These are phyloP conservation scores for Sinhomidia bicolor DNA, from an alignment of 2,888 invertebrate species.

Conservation along the genomic window DNA sequence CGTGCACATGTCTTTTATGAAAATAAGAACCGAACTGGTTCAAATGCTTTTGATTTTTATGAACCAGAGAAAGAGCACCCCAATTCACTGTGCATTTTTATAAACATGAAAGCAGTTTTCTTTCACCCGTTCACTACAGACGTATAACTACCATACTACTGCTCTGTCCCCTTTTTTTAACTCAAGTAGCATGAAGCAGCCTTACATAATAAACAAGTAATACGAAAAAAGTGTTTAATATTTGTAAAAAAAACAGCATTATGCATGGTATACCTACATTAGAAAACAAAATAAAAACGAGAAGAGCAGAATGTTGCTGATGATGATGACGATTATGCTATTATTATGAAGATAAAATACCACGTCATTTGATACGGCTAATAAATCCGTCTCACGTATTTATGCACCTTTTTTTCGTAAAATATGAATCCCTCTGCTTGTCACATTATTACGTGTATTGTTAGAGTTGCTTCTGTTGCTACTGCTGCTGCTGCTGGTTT, in stretches of 20 bases:
- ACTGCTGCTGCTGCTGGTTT: neutral
- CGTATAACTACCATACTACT: neutral
- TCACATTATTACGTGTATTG: constrained; percentile 36
- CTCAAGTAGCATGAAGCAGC: neutral
- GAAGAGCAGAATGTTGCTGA: constrained; percentile 28
- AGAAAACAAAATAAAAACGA: constrained; percentile 35
- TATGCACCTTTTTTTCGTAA: constrained; percentile 24
- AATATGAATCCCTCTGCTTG: constrained; percentile 4
- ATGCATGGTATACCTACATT: neutral
- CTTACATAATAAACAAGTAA: constrained; percentile 3
- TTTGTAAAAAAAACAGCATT: neutral
- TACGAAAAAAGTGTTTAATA: neutral
- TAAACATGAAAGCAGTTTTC: neutral
- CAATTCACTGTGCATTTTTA: neutral
- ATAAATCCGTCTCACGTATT: constrained; percentile 69
- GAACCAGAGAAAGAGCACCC: neutral
- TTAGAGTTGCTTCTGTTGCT: constrained; percentile 18
- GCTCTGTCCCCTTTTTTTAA: neutral
- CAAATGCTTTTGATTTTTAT: neutral
- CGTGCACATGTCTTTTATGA: constrained; percentile 3
- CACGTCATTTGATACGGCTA: constrained; percentile 70
- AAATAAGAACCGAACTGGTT: constrained; percentile 2
- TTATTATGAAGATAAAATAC: constrained; percentile 63
- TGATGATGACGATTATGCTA: constrained; percentile 36
- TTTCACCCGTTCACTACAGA: constrained; percentile 5